Evolutionary conservation across 2,888 invertebrate genomes (phyloP).

Genomic region (Autographa gamma): DNA sequence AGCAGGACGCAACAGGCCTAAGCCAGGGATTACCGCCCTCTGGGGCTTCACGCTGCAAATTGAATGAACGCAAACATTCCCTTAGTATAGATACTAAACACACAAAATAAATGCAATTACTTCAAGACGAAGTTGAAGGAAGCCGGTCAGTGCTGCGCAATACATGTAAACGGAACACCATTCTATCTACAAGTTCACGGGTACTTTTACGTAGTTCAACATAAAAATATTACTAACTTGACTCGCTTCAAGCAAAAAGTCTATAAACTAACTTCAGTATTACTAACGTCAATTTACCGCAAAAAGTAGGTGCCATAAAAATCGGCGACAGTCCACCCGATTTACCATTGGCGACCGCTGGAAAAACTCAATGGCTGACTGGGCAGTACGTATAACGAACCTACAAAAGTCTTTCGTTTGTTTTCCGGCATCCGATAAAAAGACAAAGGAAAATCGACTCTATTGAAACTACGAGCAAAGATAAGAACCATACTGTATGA

Average conservation of each 20-base stretch:
- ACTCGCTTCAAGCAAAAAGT: conserved; percentile 26
- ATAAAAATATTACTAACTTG: conserved; percentile 14
- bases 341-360: conserved; percentile 3
- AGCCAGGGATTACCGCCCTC: conserved; percentile 83
- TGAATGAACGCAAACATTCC: conserved; percentile 83
- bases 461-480: not conserved
- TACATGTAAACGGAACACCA: conserved; percentile 20
- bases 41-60: conserved; percentile 85
- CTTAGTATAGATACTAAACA: conserved; percentile 62
- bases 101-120: conserved; percentile 72
- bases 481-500: not conserved
- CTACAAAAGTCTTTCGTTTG: not conserved
- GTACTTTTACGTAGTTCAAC: conserved; percentile 11
- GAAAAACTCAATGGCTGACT: conserved; percentile 4
- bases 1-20: conserved; percentile 83
- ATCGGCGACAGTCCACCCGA: not conserved
- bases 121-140: conserved; percentile 57
- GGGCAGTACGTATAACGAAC: conserved; percentile 1
- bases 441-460: not conserved
- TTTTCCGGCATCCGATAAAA: not conserved
- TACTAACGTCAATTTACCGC: not conserved
- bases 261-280: not conserved
- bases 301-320: not conserved
- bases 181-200: conserved; percentile 32
- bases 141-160: conserved; percentile 44